Evolutionary conservation across 1,140 invertebrate genomes (phyloP).

Genomic region (Microvelia longipes): DNA sequence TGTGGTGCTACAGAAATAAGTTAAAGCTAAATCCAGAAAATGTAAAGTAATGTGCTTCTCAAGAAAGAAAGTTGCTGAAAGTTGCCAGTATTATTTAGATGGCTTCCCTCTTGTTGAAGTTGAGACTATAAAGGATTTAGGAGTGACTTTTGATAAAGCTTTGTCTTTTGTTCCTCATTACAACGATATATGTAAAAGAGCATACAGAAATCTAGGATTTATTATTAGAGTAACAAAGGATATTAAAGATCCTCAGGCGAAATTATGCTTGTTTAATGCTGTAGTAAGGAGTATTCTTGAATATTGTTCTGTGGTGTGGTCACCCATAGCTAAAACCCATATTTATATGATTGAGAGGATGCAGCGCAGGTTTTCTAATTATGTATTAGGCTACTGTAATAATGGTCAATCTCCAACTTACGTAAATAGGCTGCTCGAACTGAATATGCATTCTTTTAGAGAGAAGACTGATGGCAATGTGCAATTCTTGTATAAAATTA

Average conservation of each 20-base stretch:
- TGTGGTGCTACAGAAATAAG: background rate
- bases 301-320: background rate
- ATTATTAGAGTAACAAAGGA: background rate
- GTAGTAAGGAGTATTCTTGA: background rate
- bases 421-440: background rate
- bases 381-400: background rate
- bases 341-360: background rate
- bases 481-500: background rate
- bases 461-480: background rate
- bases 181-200: background rate
- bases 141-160: background rate
- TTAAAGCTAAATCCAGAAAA: background rate
- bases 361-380: background rate
- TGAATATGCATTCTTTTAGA: background rate
- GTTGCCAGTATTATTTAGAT: background rate
- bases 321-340: background rate
- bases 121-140: background rate
- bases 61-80: background rate
- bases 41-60: background rate
- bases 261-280: background rate
- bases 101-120: background rate
- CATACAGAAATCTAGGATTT: background rate
- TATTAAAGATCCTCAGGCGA: background rate
- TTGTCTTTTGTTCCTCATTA: background rate
- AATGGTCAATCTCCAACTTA: background rate